These are phyloP conservation scores for Delichon dasypus DNA, from an alignment of 2,797 vertebrate species.

Conservation along the genomic window DNA sequence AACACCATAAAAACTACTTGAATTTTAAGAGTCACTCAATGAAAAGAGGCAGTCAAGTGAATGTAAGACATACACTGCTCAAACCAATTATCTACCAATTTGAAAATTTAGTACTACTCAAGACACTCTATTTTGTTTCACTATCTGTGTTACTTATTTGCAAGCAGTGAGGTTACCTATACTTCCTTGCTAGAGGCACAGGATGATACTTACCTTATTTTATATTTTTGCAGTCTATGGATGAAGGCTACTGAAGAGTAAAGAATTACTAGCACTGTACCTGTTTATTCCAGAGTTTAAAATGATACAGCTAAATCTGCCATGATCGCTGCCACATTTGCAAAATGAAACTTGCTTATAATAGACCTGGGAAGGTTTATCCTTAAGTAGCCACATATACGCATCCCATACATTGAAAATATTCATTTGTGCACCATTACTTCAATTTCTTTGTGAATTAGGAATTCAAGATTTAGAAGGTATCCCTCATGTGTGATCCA, in stretches of 20 bases:
- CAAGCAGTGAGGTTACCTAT: neutral
- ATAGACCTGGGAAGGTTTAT: neutral
- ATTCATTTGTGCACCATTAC: constrained; percentile 30
- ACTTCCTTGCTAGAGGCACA: neutral
- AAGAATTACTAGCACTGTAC: neutral
- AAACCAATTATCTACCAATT: neutral
- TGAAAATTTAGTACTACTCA: neutral
- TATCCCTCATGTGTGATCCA: neutral
- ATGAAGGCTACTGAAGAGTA: neutral
- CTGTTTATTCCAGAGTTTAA: neutral
- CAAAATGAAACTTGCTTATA: neutral
- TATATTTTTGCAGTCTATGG: neutral
- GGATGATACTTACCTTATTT: neutral
- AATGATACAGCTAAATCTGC: neutral
- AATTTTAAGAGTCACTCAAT: constrained; percentile 24
- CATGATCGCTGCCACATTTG: neutral
- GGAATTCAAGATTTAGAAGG: neutral
- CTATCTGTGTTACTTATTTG: neutral
- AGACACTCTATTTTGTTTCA: neutral
- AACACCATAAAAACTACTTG: neutral
- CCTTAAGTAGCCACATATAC: accelerated
- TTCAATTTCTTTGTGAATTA: constrained; percentile 41
- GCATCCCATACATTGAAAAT: neutral
- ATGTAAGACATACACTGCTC: neutral
- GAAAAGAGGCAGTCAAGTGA: neutral